phyloP scores from a whole-genome alignment of 1,140 invertebrate species.

The Meloidogyne exigua region DNA sequence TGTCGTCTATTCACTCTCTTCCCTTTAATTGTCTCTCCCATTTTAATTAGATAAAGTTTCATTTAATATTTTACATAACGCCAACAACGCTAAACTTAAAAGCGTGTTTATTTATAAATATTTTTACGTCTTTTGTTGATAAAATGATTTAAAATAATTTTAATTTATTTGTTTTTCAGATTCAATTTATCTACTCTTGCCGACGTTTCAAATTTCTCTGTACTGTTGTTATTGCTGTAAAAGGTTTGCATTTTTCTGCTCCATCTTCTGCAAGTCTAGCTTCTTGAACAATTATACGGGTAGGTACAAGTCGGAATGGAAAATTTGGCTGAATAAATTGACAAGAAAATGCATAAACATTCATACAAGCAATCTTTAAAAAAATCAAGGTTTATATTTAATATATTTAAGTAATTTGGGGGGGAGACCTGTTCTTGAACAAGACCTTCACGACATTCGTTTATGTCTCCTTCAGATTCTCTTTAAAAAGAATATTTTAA shows the following conservation, averaged over 20 bases:
- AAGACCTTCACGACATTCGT: constrained; percentile 53
- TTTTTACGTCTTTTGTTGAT: no score
- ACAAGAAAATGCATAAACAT: constrained; percentile 47
- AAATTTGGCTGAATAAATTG: constrained; percentile 53
- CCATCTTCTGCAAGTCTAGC: constrained; percentile 55
- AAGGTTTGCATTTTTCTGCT: constrained; percentile 53
- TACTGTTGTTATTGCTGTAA: constrained; percentile 32
- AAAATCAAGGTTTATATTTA: not conserved
- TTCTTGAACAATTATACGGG: constrained; percentile 54
- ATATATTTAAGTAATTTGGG: no score
- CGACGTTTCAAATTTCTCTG: constrained; percentile 65
- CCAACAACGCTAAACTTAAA: no score
- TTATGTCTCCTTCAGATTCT: constrained; percentile 30
- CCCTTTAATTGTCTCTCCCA: not conserved
- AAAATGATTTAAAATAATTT: no score
- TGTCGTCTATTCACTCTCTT: not conserved
- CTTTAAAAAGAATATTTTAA: not conserved
- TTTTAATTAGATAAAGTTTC: no score
- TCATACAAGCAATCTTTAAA: constrained; percentile 46
- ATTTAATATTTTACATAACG: no score
- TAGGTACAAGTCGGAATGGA: constrained; percentile 49
- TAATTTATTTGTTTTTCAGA: not conserved
- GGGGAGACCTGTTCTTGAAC: constrained; percentile 41
- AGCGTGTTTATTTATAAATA: no score
- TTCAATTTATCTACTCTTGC: not conserved